These are phyloP conservation scores for Bubo bubo DNA, from an alignment of 2,113 vertebrate genomes.

Conservation along the genomic window DNA sequence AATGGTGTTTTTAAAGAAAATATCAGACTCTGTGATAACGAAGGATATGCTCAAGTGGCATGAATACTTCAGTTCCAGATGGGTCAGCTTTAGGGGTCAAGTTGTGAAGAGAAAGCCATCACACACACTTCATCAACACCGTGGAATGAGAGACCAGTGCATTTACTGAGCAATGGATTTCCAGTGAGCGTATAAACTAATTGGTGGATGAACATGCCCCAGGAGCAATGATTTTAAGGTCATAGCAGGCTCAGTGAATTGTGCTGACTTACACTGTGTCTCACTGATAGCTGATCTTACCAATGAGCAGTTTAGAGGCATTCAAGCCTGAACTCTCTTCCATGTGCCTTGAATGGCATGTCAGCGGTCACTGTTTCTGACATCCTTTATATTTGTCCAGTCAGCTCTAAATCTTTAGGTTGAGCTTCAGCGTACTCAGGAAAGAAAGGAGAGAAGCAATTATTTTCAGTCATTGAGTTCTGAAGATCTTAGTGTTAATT, in stretches of 20 bases:
- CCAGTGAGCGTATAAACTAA: slow-evolving; percentile 82
- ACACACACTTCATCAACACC: slow-evolving; percentile 86
- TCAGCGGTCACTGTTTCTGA: slow-evolving; percentile 88
- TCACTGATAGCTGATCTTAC: slow-evolving; percentile 90
- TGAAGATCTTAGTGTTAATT: slow-evolving; percentile 91
- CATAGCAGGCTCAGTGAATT: slow-evolving; percentile 89
- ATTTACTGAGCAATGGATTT: slow-evolving; percentile 81
- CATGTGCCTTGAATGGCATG: slow-evolving; percentile 86
- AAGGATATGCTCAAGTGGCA: slow-evolving; percentile 73
- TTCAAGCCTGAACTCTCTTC: slow-evolving; percentile 85
- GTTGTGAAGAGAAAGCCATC: slow-evolving; percentile 84
- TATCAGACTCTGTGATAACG: slow-evolving; percentile 66
- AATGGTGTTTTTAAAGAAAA: slow-evolving; percentile 69
- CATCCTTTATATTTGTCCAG: slow-evolving; percentile 93
- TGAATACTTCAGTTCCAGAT: slow-evolving; percentile 78
- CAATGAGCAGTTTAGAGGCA: slow-evolving; percentile 84
- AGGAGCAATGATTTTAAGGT: slow-evolving; percentile 88
- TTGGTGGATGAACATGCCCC: slow-evolving; percentile 86
- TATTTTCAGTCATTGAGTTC: slow-evolving; percentile 93
- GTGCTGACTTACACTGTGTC: slow-evolving; percentile 86
- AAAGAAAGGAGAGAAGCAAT: slow-evolving; percentile 91
- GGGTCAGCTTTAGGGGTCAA: slow-evolving; percentile 81
- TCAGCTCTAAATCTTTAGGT: slow-evolving; percentile 92
- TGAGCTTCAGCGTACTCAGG: slow-evolving; percentile 81
- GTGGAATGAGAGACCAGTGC: slow-evolving; percentile 83